A percentile compares a stretch with the other conserved stretches of the same genome.
Evolutionary conservation across 2,888 invertebrate genomes (phyloP).

Genomic region (Tetrapedia diversipes): DNA sequence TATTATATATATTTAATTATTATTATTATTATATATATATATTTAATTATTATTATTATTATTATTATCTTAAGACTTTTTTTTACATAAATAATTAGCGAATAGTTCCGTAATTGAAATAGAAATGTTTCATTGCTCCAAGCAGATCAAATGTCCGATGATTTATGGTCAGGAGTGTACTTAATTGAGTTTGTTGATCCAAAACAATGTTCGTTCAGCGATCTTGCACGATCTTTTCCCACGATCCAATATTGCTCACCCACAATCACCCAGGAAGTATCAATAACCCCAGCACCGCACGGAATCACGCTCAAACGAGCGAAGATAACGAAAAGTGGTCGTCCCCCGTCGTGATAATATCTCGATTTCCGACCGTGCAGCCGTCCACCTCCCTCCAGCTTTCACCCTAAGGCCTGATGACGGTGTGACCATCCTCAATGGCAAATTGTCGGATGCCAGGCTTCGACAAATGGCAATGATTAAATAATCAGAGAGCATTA

Average conservation of each 20-base stretch:
- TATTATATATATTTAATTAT: too few relatives aligned
- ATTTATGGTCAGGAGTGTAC: too few relatives aligned
- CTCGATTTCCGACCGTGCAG: constrained; percentile 32
- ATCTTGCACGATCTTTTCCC: not conserved
- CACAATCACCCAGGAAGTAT: not conserved
- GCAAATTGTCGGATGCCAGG: constrained; percentile 64
- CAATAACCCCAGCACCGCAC: not conserved
- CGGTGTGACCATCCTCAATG: constrained; percentile 42
- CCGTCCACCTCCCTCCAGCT: not conserved
- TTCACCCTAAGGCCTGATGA: constrained; percentile 42
- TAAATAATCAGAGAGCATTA: too few relatives aligned
- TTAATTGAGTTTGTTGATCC: too few relatives aligned
- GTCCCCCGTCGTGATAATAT: constrained; percentile 28
- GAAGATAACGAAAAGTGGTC: constrained; percentile 14
- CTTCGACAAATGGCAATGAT: constrained; percentile 75
- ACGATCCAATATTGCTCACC: not conserved
- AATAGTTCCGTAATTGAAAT: too few relatives aligned
- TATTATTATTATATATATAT: too few relatives aligned
- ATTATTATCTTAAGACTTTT: too few relatives aligned
- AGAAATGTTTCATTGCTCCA: too few relatives aligned
- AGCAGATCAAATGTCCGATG: too few relatives aligned
- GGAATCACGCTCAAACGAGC: not conserved
- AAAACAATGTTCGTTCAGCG: not conserved
- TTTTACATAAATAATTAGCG: too few relatives aligned
- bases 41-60: too few relatives aligned